These are phyloP conservation scores for Erpobdella octoculata DNA, from an alignment of 2,888 invertebrate species.

Conservation along the genomic window DNA sequence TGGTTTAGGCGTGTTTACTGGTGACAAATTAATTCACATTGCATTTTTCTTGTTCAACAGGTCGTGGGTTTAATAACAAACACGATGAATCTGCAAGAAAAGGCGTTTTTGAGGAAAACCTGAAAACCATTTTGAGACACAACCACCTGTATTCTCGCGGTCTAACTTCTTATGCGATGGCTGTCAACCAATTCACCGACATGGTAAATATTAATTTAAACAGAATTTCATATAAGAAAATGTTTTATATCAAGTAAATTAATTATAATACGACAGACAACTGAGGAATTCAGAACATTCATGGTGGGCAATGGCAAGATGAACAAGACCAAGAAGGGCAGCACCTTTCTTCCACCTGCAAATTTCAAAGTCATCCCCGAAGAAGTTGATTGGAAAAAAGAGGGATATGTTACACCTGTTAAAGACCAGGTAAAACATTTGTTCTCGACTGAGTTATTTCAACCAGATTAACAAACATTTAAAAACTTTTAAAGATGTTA, in stretches of 20 bases:
- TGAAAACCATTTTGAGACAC: constrained; percentile 36
- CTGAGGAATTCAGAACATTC: constrained; percentile 30
- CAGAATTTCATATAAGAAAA: not conserved
- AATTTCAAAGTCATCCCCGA: constrained; percentile 27
- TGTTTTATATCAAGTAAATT: not conserved
- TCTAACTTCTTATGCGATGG: constrained; percentile 34
- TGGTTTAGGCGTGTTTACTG: not conserved
- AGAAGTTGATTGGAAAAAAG: constrained; percentile 43
- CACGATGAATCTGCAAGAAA: constrained; percentile 26
- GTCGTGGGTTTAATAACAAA: constrained; percentile 25
- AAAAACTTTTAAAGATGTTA: not conserved
- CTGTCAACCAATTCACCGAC: constrained; percentile 39
- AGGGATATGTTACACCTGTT: constrained; percentile 26
- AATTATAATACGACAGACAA: constrained; percentile 20
- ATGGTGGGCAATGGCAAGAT: constrained; percentile 32
- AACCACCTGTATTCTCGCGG: constrained; percentile 36
- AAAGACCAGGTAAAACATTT: constrained; percentile 13
- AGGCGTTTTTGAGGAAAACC: constrained; percentile 23
- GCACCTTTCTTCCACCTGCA: not conserved
- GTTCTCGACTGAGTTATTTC: not conserved
- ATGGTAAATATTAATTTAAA: constrained; percentile 34
- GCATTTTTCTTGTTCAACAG: not conserved
- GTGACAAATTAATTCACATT: not conserved
- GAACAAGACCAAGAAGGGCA: constrained; percentile 20
- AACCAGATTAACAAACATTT: not conserved